Conservation (phyloP, 2,797 vertebrate genomes). For the Dryobates pubescens region DNA sequence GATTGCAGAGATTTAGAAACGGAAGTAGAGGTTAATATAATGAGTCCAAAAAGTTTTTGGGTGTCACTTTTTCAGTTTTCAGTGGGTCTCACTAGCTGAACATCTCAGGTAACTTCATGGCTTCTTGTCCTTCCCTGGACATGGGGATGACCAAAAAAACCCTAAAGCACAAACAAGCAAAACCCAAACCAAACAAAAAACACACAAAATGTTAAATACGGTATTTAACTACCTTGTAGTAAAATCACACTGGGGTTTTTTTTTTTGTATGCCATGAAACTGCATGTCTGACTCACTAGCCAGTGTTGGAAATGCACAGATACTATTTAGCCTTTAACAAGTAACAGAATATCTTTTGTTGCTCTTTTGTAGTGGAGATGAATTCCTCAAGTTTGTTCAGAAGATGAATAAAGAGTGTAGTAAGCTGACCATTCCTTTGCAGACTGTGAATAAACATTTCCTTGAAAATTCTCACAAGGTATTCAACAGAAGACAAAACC, state of each 20-base stretch:
- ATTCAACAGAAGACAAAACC: constrained; percentile 45
- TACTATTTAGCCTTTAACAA: not conserved
- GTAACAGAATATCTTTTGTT: not conserved
- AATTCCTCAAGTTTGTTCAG: constrained; percentile 87
- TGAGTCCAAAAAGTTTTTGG: not conserved
- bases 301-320: not conserved
- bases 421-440: constrained; percentile 84
- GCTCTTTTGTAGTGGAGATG: constrained; percentile 82
- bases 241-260: not conserved
- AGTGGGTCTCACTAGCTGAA: not conserved
- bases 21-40: not conserved
- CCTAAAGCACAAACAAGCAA: not conserved
- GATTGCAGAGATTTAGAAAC: not conserved
- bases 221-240: not conserved
- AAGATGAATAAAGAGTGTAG: constrained; percentile 87
- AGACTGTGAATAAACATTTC: constrained; percentile 83
- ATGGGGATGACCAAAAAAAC: not conserved
- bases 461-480: constrained; percentile 88
- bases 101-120: not conserved
- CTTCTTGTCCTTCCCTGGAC: not conserved
- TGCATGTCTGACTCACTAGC: not conserved
- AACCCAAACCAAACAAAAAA: not conserved
- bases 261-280: not conserved
- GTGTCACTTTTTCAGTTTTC: not conserved
- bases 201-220: not conserved